Conservation (phyloP, 2,888 invertebrate genomes). For the Leptinotarsa rubiginosa region DNA sequence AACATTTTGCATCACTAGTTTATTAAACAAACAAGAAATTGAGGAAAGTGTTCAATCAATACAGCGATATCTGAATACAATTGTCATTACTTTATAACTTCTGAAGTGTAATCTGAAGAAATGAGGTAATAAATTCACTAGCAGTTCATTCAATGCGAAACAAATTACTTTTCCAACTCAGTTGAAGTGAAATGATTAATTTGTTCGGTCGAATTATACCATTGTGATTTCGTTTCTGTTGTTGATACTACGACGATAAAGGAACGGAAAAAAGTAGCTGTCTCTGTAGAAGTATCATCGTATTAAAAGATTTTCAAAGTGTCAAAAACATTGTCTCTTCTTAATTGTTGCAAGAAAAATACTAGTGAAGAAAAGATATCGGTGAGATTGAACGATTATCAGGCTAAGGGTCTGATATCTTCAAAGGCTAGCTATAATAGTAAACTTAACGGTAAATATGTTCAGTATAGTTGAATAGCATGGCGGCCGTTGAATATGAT, state of each 20-base stretch:
- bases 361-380: too few species aligned
- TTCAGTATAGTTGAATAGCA: too few species aligned
- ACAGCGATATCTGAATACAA: neutral
- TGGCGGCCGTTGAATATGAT: too few species aligned
- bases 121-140: slow-evolving; percentile 12
- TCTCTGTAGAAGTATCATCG: neutral
- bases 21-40: too few species aligned
- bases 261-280: neutral
- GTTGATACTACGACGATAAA: neutral
- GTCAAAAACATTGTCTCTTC: too few species aligned
- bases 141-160: slow-evolving; percentile 1
- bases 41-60: neutral
- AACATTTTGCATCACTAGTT: too few species aligned
- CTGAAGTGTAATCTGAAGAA: slow-evolving; percentile 11
- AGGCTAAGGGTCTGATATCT: too few species aligned
- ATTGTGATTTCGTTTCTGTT: neutral
- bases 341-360: too few species aligned
- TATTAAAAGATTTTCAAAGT: neutral
- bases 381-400: too few species aligned
- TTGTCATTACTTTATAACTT: slow-evolving; percentile 9
- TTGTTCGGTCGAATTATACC: neutral
- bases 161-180: slow-evolving; percentile 4
- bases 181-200: slow-evolving; percentile 10
- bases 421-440: too few species aligned
- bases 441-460: too few species aligned